A percentile compares a stretch with the other conserved stretches of the same genome.
Conservation (phyloP, 2,797 vertebrate species). For the Falco columbarius region DNA sequence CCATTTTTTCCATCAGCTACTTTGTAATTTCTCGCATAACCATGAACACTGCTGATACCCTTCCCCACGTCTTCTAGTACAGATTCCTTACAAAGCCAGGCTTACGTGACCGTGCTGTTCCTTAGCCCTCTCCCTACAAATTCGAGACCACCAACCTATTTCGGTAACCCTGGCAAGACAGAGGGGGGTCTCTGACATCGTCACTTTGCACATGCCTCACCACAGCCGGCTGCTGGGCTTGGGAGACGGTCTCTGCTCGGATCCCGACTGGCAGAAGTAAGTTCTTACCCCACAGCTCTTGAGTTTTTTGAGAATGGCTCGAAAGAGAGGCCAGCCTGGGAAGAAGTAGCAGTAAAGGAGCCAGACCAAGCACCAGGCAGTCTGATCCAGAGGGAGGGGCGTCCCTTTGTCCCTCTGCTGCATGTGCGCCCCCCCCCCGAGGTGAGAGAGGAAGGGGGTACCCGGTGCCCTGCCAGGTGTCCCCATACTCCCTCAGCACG, state of each 20-base stretch:
- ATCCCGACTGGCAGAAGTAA: not conserved
- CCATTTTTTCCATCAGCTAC: not conserved
- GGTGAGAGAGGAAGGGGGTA: not conserved
- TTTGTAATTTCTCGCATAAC: not conserved
- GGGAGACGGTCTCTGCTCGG: not conserved
- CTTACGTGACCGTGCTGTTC: not conserved
- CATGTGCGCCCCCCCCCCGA: not conserved
- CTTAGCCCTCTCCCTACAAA: not conserved
- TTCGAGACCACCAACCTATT: not conserved
- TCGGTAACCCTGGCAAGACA: not conserved
- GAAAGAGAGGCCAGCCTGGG: not conserved
- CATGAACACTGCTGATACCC: not conserved
- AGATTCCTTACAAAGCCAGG: not conserved
- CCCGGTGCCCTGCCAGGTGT: not conserved
- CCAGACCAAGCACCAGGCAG: not conserved
- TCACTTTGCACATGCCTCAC: not conserved
- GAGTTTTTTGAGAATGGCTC: not conserved
- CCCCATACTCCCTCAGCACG: not conserved
- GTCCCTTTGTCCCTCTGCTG: not conserved
- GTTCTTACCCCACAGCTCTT: not conserved
- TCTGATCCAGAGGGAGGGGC: not conserved
- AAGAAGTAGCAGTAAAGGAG: not conserved
- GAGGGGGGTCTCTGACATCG: not conserved
- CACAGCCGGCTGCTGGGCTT: not conserved
- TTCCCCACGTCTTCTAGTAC: fast-evolving